These are phyloP conservation scores for Camelus bactrianus DNA, from an alignment of 2,113 vertebrate genomes.

Conservation along the genomic window DNA sequence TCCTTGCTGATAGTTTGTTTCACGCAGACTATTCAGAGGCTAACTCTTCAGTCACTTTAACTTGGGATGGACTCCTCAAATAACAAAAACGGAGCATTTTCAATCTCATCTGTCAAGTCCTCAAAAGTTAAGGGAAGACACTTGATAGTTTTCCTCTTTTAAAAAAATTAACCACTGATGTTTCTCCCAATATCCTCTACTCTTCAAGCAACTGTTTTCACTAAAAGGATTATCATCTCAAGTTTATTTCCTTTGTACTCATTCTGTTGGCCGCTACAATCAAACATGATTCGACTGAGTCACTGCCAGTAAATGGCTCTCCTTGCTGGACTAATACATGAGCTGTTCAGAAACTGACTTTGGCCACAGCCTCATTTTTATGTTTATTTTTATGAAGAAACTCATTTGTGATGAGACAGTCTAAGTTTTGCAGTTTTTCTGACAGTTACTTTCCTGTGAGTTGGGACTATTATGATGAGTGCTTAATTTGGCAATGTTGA, in stretches of 20 bases:
- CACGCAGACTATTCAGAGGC: background rate
- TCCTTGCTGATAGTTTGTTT: background rate
- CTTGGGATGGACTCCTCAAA: background rate
- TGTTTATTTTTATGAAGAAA: background rate
- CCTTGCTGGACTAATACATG: background rate
- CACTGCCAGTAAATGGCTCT: background rate
- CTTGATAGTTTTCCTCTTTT: background rate
- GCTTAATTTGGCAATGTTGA: background rate
- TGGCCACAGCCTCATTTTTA: background rate
- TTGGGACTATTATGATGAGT: background rate
- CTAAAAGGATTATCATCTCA: background rate
- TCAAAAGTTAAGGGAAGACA: background rate
- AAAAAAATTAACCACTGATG: background rate
- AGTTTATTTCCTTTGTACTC: background rate
- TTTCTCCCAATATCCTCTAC: background rate
- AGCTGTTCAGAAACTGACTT: background rate
- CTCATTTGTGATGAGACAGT: background rate
- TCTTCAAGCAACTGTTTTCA: background rate
- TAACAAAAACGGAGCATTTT: background rate
- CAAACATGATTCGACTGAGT: background rate
- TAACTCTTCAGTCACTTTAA: background rate
- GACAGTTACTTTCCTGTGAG: background rate
- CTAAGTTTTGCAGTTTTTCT: background rate
- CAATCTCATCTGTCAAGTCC: background rate
- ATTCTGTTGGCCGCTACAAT: background rate